Conservation (phyloP, 2,797 vertebrate species). For the Scleropages formosus region DNA sequence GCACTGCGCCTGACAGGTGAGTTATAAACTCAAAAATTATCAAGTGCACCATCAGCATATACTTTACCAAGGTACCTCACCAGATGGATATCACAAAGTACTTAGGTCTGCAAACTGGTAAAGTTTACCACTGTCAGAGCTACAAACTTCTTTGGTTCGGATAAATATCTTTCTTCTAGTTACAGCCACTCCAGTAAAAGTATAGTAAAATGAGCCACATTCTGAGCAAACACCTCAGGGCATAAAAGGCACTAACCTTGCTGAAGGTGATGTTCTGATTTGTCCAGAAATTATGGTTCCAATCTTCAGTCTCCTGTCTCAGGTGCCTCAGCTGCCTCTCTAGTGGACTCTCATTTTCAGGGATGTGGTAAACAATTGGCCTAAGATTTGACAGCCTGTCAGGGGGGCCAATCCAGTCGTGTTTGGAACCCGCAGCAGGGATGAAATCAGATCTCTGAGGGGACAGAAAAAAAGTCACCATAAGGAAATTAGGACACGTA, state of each 20-base stretch:
- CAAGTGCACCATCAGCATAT: too few relatives aligned
- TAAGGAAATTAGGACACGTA: background rate
- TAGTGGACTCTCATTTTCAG: slow-evolving; percentile 72
- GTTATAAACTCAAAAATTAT: too few relatives aligned
- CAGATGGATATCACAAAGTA: too few relatives aligned
- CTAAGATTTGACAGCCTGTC: slow-evolving; percentile 84
- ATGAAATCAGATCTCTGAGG: slow-evolving; percentile 65
- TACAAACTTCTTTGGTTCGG: too few relatives aligned
- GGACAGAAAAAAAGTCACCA: background rate
- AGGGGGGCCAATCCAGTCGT: slow-evolving; percentile 91
- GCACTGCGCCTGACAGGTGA: too few relatives aligned
- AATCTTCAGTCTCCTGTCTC: slow-evolving; percentile 85
- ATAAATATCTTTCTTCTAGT: too few relatives aligned
- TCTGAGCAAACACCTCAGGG: too few relatives aligned
- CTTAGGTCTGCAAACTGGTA: too few relatives aligned
- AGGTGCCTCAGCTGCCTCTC: slow-evolving; percentile 76
- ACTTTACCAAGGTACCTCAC: too few relatives aligned
- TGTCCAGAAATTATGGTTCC: slow-evolving; percentile 88
- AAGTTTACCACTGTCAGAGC: too few relatives aligned
- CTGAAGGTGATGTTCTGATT: slow-evolving; percentile 77
- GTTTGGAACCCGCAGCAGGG: slow-evolving; percentile 68
- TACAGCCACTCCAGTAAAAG: too few relatives aligned
- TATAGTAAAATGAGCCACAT: too few relatives aligned
- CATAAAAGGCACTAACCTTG: slow-evolving; percentile 60
- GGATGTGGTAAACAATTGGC: slow-evolving; percentile 74